These are phyloP conservation scores for Sebastes kiyomatsui DNA, from an alignment of 2,797 vertebrate species.

Conservation along the genomic window DNA sequence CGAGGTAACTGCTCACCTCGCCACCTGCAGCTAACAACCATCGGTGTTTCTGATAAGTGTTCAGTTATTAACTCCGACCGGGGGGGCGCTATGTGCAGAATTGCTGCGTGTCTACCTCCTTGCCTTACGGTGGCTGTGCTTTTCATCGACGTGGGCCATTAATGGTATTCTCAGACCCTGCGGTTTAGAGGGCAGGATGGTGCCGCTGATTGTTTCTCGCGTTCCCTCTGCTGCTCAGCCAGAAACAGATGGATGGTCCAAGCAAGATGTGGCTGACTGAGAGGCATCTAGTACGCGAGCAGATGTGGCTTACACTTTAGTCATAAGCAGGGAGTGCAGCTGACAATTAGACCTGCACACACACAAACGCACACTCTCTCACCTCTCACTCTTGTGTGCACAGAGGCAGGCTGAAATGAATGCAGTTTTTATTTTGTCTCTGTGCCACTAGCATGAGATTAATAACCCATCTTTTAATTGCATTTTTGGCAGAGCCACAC, in stretches of 20 bases:
- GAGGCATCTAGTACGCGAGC: conserved; percentile 58
- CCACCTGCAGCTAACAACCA: conserved; percentile 44
- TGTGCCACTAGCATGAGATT: conserved; percentile 75
- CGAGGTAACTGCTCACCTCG: conserved; percentile 31
- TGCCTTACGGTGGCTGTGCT: conserved; percentile 31
- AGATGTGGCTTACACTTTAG: conserved; percentile 72
- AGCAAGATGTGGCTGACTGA: conserved; percentile 43
- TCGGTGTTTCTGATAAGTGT: conserved; percentile 35
- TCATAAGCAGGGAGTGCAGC: conserved; percentile 62
- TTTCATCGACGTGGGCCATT: conserved; percentile 32
- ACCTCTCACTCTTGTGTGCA: conserved; percentile 32
- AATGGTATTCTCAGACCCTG: conserved; percentile 36
- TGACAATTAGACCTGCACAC: conserved; percentile 60
- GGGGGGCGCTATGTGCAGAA: conserved; percentile 11
- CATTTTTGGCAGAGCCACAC: conserved; percentile 63
- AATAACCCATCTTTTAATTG: conserved; percentile 80
- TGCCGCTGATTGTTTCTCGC: conserved; percentile 40
- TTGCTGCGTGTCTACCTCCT: conserved; percentile 14
- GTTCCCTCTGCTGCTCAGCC: conserved; percentile 40
- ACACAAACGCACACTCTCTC: conserved; percentile 22
- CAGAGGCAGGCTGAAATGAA: conserved; percentile 62
- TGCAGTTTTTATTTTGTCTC: conserved; percentile 66
- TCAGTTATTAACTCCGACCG: conserved; percentile 21
- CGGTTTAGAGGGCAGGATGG: conserved; percentile 39
- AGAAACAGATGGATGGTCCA: conserved; percentile 60